Base-by-base conservation (phyloP, 1,140 invertebrate genomes). In the Drosophila bocqueti region DNA sequence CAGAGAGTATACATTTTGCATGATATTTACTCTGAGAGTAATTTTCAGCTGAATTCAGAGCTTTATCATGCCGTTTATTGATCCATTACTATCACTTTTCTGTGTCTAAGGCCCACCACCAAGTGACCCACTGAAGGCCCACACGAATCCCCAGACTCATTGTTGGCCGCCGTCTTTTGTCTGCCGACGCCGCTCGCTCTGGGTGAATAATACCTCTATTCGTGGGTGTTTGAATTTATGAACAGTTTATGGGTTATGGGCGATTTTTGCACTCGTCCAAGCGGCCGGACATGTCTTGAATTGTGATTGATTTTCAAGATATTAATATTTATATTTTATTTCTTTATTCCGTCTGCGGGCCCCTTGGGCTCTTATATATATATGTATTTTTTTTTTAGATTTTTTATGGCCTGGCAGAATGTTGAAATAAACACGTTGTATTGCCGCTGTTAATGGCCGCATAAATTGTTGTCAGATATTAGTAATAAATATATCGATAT, bases 371-470 rank as follows among this genome's bases (percentile, higher is more conserved):
- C 62, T 65, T 61, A 75, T 54, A 68, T 61, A 75, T 46, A 34
- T 34, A 5, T 29, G 7, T 29, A 1, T 4, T 13, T 3, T 43
- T 54, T 45, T 52, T 42, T 62, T 61, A 45, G 54, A 36, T 45
- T 64, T 69, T 62, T 63, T 61, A 80, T 59, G 60, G 60, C 18
- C 72, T 64, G 80, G 69, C 81, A 59, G 83, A 87, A 89, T 90
- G 84, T 79, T 90, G 81, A 89, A 81, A 90, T 89, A 89, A 86
- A 89, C 84, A 89, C 85, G 85, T 87, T 87, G 85, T 87, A 87
- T 71, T 71, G 85, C 81, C 77, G 81, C 78, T 85, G 84, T 89
- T 89, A 89, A 89, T 90, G 85, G 84, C 78, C 85, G 84, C 81
- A 90, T 89, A 89, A 90, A 89, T 89, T 90, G 85, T 81, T 89